These are phyloP conservation scores for Oligia fasciuncula DNA, from an alignment of 2,888 invertebrate genomes.

Conservation along the genomic window DNA sequence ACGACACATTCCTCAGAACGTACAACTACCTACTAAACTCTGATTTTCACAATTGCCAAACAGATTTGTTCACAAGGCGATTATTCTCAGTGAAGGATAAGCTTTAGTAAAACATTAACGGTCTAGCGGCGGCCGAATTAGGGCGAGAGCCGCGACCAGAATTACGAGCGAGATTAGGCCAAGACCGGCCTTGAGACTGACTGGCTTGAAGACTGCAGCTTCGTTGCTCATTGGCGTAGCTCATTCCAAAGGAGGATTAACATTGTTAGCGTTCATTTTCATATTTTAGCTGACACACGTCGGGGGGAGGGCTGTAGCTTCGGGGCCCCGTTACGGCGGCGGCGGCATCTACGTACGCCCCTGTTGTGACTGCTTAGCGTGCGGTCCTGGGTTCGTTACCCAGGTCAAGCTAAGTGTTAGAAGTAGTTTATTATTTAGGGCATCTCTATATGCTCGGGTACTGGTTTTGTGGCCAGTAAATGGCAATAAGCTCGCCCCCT, in stretches of 20 bases:
- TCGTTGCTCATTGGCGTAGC: neutral
- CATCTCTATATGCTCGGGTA: neutral
- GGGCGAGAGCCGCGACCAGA: conserved; percentile 17
- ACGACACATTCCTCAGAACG: neutral
- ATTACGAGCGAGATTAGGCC: conserved; percentile 49
- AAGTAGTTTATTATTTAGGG: neutral
- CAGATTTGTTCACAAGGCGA: conserved; percentile 21
- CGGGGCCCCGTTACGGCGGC: neutral
- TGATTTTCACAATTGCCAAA: neutral
- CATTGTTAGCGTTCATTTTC: neutral
- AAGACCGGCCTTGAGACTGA: conserved; percentile 15
- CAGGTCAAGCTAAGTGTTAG: neutral
- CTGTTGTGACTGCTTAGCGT: neutral
- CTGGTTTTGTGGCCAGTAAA: neutral
- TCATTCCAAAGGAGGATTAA: neutral
- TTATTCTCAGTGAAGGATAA: conserved; percentile 35
- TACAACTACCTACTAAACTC: neutral
- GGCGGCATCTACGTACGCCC: neutral
- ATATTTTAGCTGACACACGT: neutral
- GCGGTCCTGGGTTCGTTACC: neutral
- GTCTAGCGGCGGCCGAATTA: conserved; percentile 32
- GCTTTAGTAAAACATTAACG: conserved; percentile 40
- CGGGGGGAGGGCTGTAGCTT: neutral
- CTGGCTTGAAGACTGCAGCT: conserved; percentile 9
- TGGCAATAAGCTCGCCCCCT: neutral